Conservation (phyloP, 2,888 invertebrate species). For the Aricia artaxerxes region DNA sequence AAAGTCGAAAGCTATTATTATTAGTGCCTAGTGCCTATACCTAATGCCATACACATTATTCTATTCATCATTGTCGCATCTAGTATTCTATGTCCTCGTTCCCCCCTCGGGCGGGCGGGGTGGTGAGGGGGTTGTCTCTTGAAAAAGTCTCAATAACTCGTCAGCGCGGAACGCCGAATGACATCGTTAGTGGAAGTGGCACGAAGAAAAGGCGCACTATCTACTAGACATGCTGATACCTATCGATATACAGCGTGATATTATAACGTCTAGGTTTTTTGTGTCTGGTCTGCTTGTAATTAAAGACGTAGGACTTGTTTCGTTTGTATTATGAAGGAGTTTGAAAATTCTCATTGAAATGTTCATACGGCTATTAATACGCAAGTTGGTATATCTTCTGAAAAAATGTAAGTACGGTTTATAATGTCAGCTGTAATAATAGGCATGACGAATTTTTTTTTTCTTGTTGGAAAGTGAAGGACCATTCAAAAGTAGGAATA, state of each 20-base stretch:
- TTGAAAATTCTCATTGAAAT: background rate
- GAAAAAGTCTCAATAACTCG: constrained; percentile 80
- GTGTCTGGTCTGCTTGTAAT: background rate
- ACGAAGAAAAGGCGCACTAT: constrained; percentile 78
- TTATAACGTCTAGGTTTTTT: constrained; percentile 26
- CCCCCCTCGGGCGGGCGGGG: constrained; percentile 46
- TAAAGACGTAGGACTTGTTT: background rate
- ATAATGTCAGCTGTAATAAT: no score
- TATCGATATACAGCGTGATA: constrained; percentile 62
- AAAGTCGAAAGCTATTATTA: background rate
- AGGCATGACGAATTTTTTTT: no score
- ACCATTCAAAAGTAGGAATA: no score
- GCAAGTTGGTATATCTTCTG: background rate
- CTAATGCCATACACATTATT: background rate
- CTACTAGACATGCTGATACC: constrained; percentile 58
- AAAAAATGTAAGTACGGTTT: no score
- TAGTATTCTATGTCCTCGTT: constrained; percentile 39
- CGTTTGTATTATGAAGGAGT: background rate
- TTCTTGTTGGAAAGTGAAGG: no score
- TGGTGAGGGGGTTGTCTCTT: constrained; percentile 62
- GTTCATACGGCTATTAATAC: background rate
- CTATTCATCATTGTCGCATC: constrained; percentile 45
- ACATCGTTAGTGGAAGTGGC: constrained; percentile 78
- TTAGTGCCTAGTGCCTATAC: background rate
- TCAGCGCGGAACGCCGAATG: constrained; percentile 73